Percentiles rank a stretch among this genome's conserved stretches.
phyloP scores from a whole-genome alignment of 2,113 vertebrate species.

The Calyptomena viridis region DNA sequence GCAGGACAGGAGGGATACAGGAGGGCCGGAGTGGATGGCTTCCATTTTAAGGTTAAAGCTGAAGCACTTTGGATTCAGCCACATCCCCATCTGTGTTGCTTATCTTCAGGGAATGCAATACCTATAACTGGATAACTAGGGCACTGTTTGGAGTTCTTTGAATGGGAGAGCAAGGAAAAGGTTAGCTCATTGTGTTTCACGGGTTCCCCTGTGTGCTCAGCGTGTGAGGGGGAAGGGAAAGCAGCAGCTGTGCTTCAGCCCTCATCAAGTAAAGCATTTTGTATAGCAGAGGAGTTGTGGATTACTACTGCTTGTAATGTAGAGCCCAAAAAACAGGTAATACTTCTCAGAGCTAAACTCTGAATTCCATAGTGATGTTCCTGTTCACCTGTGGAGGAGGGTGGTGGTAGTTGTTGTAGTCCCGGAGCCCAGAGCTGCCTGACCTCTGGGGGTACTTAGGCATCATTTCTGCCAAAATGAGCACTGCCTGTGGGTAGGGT shows the following conservation, averaged over 20 bases:
- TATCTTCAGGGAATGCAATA: background rate
- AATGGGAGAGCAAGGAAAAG: background rate
- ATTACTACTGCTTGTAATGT: background rate
- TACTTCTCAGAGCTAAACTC: background rate
- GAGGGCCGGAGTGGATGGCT: background rate
- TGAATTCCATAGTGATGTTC: fast-evolving
- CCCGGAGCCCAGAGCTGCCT: background rate
- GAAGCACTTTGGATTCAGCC: background rate
- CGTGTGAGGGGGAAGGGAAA: background rate
- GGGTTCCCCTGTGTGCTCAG: background rate
- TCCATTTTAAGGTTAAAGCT: background rate
- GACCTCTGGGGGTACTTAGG: background rate
- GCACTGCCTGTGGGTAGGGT: fast-evolving
- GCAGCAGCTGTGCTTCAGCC: background rate
- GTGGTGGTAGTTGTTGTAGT: background rate
- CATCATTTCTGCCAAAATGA: background rate
- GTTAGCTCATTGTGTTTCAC: background rate
- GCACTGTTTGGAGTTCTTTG: background rate
- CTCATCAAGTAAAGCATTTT: background rate
- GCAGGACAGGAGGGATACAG: background rate
- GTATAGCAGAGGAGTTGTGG: background rate
- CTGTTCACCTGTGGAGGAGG: background rate
- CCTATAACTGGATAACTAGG: background rate
- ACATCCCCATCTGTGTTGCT: background rate
- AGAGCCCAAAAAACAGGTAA: fast-evolving